phyloP scores from a whole-genome alignment of 1,140 invertebrate species.

The Sogatella furcifera region DNA sequence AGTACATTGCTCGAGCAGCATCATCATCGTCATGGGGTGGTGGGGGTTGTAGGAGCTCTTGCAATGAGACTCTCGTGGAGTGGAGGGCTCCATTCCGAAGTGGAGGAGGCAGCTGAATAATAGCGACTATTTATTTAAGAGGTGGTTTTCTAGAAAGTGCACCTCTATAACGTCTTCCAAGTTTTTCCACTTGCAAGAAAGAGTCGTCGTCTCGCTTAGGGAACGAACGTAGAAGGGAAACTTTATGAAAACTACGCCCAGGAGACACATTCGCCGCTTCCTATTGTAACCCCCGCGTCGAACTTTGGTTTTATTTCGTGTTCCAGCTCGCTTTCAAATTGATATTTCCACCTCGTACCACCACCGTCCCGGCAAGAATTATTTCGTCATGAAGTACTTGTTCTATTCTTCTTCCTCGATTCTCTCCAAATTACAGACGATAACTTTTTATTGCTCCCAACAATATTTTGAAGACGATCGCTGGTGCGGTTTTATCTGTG shows the following conservation, averaged over 20 bases:
- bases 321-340: neutral
- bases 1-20: neutral
- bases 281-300: neutral
- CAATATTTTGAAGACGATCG: too few species aligned
- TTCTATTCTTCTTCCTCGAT: too few species aligned
- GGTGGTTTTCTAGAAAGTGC: conserved; percentile 21
- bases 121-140: conserved; percentile 21
- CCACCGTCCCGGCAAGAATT: too few species aligned
- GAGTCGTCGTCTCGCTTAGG: neutral
- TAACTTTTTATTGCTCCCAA: too few species aligned
- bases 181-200: conserved; percentile 16
- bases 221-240: conserved; percentile 5
- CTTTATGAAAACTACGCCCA: conserved; percentile 3
- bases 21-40: neutral
- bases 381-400: too few species aligned
- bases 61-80: too few species aligned
- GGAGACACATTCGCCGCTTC: conserved; percentile 1
- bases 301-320: conserved; percentile 3
- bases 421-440: too few species aligned
- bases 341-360: neutral
- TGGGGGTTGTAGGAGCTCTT: neutral
- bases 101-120: conserved; percentile 13
- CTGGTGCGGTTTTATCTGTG: too few species aligned
- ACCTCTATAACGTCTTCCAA: conserved; percentile 16
- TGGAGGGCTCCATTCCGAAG: too few species aligned